A percentile compares a stretch with the other conserved stretches of the same genome.
Conservation (phyloP, 2,888 invertebrate genomes). For the Baccha elongata region DNA sequence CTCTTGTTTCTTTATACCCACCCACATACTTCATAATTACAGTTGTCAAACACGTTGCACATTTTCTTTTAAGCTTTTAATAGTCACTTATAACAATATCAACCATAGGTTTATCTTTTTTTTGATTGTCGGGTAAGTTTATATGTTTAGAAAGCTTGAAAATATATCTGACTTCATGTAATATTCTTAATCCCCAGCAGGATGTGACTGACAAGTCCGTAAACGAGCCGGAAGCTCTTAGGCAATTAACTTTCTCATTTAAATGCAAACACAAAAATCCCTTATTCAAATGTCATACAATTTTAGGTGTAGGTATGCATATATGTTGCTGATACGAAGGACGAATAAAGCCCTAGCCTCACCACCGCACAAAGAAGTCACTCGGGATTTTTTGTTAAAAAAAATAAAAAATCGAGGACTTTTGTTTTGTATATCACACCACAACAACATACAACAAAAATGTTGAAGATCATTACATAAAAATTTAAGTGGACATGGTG, state of each 20-base stretch:
- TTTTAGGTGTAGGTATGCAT: constrained; percentile 10
- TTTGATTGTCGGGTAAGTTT: too few species aligned
- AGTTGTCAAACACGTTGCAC: too few species aligned
- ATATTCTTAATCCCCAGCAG: neutral
- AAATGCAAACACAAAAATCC: constrained; percentile 71
- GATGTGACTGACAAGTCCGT: constrained; percentile 54
- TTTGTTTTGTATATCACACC: constrained; percentile 35
- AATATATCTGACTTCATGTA: too few species aligned
- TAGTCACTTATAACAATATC: too few species aligned
- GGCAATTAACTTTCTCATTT: constrained; percentile 70
- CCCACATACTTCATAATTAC: too few species aligned
- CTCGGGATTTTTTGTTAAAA: constrained; percentile 1
- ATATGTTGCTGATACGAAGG: neutral
- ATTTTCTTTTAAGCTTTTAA: too few species aligned
- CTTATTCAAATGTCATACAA: constrained; percentile 54
- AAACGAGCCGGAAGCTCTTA: constrained; percentile 69
- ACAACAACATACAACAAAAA: constrained; percentile 32
- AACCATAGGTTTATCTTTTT: too few species aligned
- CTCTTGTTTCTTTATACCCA: too few species aligned
- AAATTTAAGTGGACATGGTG: too few species aligned
- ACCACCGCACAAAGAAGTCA: constrained; percentile 30
- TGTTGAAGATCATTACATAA: constrained; percentile 46
- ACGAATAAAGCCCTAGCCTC: neutral
- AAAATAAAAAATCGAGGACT: neutral
- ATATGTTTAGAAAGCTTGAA: too few species aligned